Conservation (phyloP, 37 sponge, comb jelly and placozoan species). For the Eunapius fragilis region DNA sequence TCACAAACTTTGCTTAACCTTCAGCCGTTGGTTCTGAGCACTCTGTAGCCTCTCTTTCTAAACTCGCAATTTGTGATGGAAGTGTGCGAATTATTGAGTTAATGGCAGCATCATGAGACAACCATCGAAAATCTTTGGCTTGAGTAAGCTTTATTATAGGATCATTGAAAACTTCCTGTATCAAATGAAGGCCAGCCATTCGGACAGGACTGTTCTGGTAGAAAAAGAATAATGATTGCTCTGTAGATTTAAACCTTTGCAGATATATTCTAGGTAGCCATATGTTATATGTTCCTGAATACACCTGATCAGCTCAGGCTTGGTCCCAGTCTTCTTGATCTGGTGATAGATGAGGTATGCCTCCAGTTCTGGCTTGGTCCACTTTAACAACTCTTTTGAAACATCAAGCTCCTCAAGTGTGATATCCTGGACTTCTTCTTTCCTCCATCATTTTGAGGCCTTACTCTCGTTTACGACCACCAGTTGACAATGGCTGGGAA, state of each 20-base stretch:
- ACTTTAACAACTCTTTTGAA: background rate
- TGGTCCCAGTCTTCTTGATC: too few relatives aligned
- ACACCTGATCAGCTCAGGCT: too few relatives aligned
- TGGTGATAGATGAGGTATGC: background rate
- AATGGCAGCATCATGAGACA: constrained; percentile 34
- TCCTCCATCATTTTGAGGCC: background rate
- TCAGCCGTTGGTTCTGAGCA: constrained; percentile 15
- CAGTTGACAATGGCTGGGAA: background rate
- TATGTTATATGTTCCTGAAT: too few relatives aligned
- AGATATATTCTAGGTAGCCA: constrained; percentile 21
- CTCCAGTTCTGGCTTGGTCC: background rate
- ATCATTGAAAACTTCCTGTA: constrained; percentile 42
- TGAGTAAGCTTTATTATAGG: constrained; percentile 31
- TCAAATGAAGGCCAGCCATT: constrained; percentile 35
- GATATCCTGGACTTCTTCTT: too few relatives aligned
- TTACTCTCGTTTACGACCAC: background rate
- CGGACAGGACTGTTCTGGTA: constrained; percentile 54
- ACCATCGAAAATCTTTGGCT: constrained; percentile 48
- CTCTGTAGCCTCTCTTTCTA: constrained; percentile 32
- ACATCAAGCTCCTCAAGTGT: background rate
- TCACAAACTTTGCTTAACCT: constrained; percentile 23
- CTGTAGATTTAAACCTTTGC: constrained; percentile 22
- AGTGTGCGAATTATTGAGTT: constrained; percentile 32
- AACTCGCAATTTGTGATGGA: constrained; percentile 31
- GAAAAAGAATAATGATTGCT: constrained; percentile 22